Percentiles rank a stretch among this genome's conserved stretches.
Conservation (phyloP, 2,888 invertebrate genomes). For the Quadroppia sp. region DNA sequence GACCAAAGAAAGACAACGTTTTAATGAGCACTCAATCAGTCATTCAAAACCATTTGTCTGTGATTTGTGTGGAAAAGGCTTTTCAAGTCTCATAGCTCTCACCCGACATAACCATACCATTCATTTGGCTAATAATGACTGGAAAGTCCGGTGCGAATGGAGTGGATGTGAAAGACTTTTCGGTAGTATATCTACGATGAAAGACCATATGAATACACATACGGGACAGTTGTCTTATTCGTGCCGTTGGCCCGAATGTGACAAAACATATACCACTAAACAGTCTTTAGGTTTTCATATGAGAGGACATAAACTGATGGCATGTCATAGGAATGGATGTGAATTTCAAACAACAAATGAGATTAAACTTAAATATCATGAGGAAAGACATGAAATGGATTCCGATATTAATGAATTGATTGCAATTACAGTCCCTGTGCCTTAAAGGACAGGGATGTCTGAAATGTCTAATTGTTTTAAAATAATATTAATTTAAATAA, state of each 20-base stretch:
- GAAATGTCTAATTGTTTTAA: too few species aligned
- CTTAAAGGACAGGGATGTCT: too few species aligned
- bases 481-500: too few species aligned
- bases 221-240: not conserved
- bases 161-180: not conserved
- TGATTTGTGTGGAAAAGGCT: not conserved
- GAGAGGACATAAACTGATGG: not conserved
- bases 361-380: not conserved
- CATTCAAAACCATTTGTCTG: not conserved
- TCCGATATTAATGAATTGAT: too few species aligned
- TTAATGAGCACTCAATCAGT: not conserved
- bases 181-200: not conserved
- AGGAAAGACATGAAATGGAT: too few species aligned
- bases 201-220: slow-evolving; percentile 4
- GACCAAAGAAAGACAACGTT: too few species aligned
- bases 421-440: too few species aligned
- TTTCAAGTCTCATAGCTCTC: not conserved
- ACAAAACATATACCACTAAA: not conserved
- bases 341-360: not conserved
- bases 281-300: not conserved
- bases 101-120: not conserved
- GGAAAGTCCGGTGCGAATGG: not conserved
- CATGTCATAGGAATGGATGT: not conserved
- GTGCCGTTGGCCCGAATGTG: not conserved
- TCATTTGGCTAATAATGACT: not conserved